phyloP scores from a whole-genome alignment of 2,888 invertebrate genomes.

The Gryllus longicercus region DNA sequence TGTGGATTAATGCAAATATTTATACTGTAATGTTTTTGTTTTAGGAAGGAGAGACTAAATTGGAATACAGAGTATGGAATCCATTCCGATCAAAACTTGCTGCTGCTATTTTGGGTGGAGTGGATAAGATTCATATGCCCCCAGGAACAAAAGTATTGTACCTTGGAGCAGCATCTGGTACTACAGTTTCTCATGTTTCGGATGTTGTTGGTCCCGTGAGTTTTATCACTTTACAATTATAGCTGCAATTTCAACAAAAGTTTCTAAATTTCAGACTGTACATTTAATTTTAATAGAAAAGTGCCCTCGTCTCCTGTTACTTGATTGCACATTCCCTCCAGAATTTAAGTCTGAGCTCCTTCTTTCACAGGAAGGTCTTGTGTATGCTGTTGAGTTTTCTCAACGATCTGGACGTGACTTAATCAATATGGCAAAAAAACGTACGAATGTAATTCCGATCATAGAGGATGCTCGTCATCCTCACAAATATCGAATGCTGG shows the following conservation, averaged over 20 bases:
- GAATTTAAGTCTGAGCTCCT: background rate
- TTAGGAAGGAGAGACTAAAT: slow-evolving; percentile 64
- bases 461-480: slow-evolving; percentile 99
- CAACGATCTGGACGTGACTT: slow-evolving; percentile 95
- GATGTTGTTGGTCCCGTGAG: slow-evolving; percentile 95
- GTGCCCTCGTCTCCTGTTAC: no score
- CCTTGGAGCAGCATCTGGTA: slow-evolving; percentile 96
- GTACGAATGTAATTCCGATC: slow-evolving; percentile 98
- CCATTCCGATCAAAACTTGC: slow-evolving; percentile 98
- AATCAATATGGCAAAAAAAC: slow-evolving; percentile 95
- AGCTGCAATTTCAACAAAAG: no score
- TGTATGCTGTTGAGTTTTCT: slow-evolving; percentile 98
- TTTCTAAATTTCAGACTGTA: no score
- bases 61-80: slow-evolving; percentile 99
- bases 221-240: slow-evolving; percentile 35
- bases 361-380: slow-evolving; percentile 77
- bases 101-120: slow-evolving; percentile 95
- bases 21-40: background rate
- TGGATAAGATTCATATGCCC: slow-evolving; percentile 94
- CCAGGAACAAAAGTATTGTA: slow-evolving; percentile 95
- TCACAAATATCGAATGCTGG: slow-evolving; percentile 97
- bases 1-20: background rate
- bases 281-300: no score
- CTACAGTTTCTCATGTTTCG: slow-evolving; percentile 97
- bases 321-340: no score